A percentile compares a stretch with the other conserved stretches of the same genome.
phyloP scores from a whole-genome alignment of 2,797 vertebrate species.

The Amniataba percoides region DNA sequence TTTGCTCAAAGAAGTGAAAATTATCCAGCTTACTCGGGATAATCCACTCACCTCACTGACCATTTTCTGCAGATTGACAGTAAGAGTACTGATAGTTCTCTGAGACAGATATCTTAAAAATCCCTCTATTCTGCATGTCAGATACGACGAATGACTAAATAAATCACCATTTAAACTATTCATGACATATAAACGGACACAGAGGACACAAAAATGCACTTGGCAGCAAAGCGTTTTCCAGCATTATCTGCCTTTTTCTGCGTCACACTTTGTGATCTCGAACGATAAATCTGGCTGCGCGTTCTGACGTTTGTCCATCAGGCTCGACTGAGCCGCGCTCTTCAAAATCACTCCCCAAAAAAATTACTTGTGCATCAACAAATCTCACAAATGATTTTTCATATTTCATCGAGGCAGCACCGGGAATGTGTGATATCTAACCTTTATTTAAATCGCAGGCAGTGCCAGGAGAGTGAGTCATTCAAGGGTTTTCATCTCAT shows the following conservation, averaged over 20 bases:
- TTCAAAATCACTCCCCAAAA: not conserved
- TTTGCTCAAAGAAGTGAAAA: not conserved
- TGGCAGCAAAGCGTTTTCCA: slow-evolving; percentile 8
- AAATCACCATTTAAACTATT: slow-evolving; percentile 2
- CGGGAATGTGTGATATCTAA: not conserved
- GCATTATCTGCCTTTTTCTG: not conserved
- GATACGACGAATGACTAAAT: not conserved
- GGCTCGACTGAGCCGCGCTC: not conserved
- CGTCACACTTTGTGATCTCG: not conserved
- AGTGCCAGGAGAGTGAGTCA: slow-evolving; percentile 31
- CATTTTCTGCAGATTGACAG: not conserved
- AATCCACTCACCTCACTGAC: not conserved
- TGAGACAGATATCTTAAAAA: not conserved
- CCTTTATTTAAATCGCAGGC: not conserved
- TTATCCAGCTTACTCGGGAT: not conserved
- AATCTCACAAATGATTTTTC: not conserved
- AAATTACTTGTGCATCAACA: not conserved
- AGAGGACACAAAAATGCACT: slow-evolving; percentile 10
- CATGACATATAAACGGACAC: slow-evolving; percentile 20
- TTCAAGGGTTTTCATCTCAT: slow-evolving; percentile 26
- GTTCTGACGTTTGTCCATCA: not conserved
- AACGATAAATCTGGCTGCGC: not conserved
- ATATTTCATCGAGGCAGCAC: not conserved
- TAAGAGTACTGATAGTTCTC: not conserved
- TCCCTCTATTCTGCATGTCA: not conserved